phyloP scores from a whole-genome alignment of 2,888 invertebrate genomes.

The Tipula vernalis region DNA sequence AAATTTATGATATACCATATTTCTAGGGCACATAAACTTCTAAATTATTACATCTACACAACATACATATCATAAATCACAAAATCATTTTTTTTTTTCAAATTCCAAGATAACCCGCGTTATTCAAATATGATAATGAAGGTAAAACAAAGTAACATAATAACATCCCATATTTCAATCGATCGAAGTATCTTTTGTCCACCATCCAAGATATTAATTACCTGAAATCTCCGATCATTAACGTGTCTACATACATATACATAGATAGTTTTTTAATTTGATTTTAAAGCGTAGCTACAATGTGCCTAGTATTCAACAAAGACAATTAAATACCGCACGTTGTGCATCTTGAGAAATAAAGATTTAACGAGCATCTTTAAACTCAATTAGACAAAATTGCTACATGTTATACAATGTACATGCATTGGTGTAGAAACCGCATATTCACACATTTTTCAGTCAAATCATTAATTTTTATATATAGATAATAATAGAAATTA shows the following conservation, averaged over 20 bases:
- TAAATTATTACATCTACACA: too few species aligned
- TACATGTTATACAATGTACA: too few species aligned
- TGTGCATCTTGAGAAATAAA: neutral
- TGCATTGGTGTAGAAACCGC: too few species aligned
- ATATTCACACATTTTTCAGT: neutral
- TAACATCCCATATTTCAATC: neutral
- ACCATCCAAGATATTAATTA: neutral
- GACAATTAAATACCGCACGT: neutral
- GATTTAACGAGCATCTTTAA: neutral
- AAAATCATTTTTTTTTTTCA: too few species aligned
- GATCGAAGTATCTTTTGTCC: neutral
- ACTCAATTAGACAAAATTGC: neutral
- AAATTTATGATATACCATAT: too few species aligned
- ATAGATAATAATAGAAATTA: neutral
- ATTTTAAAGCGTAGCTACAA: neutral
- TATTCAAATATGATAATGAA: too few species aligned
- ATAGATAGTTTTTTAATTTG: neutral
- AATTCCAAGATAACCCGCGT: too few species aligned
- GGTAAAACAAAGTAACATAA: too few species aligned
- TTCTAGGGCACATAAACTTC: too few species aligned
- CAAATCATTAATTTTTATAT: too few species aligned
- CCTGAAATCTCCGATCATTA: neutral
- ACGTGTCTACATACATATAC: neutral
- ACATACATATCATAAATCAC: too few species aligned
- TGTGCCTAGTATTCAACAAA: neutral